Percentiles rank a stretch among this genome's conserved stretches.
phyloP scores from a whole-genome alignment of 2,888 invertebrate genomes.

The Digitonthophagus gazella region DNA sequence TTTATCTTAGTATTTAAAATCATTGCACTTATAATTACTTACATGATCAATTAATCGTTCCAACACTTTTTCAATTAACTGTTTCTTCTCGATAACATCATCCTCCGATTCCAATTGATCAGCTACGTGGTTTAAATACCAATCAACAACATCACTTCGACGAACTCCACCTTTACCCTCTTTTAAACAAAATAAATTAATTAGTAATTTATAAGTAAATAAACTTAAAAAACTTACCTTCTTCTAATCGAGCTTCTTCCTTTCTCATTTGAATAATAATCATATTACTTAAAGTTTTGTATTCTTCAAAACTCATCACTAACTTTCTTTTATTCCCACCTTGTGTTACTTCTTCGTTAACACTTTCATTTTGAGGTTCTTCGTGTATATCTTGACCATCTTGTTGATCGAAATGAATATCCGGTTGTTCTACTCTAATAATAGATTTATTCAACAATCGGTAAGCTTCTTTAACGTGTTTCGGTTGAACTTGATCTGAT shows the following conservation, averaged over 20 bases:
- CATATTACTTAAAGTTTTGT: slow-evolving; percentile 89
- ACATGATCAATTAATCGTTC: slow-evolving; percentile 85
- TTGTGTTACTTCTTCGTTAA: slow-evolving; percentile 36
- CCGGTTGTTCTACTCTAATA: slow-evolving; percentile 95
- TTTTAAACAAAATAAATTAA: slow-evolving; percentile 3
- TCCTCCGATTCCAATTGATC: slow-evolving; percentile 88
- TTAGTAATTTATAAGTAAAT: slow-evolving; percentile 2
- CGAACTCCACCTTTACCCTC: slow-evolving; percentile 22
- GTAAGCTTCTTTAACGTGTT: slow-evolving; percentile 90
- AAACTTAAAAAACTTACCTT: slow-evolving; percentile 51
- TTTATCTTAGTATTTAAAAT: background rate
- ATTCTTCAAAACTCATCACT: slow-evolving; percentile 88
- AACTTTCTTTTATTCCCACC: slow-evolving; percentile 72
- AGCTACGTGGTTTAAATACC: slow-evolving; percentile 89
- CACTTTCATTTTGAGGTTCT: slow-evolving; percentile 47
- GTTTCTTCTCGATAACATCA: slow-evolving; percentile 84
- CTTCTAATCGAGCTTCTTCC: slow-evolving; percentile 72
- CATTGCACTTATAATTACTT: slow-evolving; percentile 45
- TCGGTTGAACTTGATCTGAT: slow-evolving; percentile 79
- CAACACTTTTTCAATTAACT: slow-evolving; percentile 89
- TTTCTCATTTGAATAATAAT: slow-evolving; percentile 85
- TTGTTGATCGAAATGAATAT: slow-evolving; percentile 88
- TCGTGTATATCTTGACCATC: slow-evolving; percentile 55
- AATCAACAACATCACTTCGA: slow-evolving; percentile 81
- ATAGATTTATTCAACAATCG: slow-evolving; percentile 90